Evolutionary conservation across 2,888 invertebrate species (phyloP).

Genomic region (Andrena camellia): DNA sequence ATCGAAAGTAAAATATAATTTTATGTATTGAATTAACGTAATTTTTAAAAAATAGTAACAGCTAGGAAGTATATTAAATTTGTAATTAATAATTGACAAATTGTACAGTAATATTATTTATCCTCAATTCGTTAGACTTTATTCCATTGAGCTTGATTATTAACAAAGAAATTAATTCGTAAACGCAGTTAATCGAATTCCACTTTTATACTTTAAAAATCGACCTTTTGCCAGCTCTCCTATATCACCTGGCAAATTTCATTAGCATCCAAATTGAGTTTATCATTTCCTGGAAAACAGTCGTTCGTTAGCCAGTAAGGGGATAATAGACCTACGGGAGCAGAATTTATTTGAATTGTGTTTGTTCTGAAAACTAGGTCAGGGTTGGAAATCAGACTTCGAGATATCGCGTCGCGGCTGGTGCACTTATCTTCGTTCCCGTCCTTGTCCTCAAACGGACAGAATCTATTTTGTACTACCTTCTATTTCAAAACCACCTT

Average conservation of each 20-base stretch:
- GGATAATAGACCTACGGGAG: neutral
- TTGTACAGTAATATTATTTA: neutral
- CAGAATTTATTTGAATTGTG: conserved; percentile 1
- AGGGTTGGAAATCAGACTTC: conserved; percentile 26
- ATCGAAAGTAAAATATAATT: too few species aligned
- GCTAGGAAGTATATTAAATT: too few species aligned
- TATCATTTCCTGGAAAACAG: neutral
- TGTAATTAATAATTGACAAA: neutral
- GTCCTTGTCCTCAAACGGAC: conserved; percentile 27
- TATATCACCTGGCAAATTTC: conserved; percentile 2
- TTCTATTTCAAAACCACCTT: conserved; percentile 10
- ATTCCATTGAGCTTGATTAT: neutral
- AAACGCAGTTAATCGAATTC: neutral
- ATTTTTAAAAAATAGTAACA: too few species aligned
- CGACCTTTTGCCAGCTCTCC: neutral
- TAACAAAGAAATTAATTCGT: neutral
- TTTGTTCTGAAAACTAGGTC: conserved; percentile 11
- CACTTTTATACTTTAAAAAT: neutral
- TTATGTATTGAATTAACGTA: too few species aligned
- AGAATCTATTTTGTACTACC: conserved; percentile 17
- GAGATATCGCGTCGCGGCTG: conserved; percentile 11
- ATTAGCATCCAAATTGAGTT: conserved; percentile 11
- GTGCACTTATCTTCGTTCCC: conserved; percentile 13
- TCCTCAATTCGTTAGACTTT: neutral
- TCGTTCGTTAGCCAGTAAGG: neutral